Base-by-base conservation (phyloP, 2,797 vertebrate genomes). In the Valencia hispanica region DNA sequence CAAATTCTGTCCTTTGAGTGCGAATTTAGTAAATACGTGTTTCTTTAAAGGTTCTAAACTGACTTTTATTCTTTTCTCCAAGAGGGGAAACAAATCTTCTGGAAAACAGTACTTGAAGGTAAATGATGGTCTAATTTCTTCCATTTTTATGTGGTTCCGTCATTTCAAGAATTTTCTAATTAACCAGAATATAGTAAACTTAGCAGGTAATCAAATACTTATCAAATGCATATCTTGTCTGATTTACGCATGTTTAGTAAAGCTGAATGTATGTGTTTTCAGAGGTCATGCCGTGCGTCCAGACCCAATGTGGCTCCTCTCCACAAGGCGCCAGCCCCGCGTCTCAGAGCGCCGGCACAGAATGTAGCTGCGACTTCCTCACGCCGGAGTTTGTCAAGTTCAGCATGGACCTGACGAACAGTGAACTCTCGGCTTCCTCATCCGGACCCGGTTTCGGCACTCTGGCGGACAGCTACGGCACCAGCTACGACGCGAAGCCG, bases 351-450 rank as follows among this genome's bases (percentile, higher is more conserved):
- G 93, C 96, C 80, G 94, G 94, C 84, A 96, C 94, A 87, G 97
- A 98, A 87, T 97, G 97, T 95, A 96, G 95, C 96, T 97, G 97
- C 93, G 98, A 98, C 92, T 97, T 99, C 95, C 94, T 99, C 91
- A 99, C 97, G 17, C 98, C 98, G 87, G 98, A 99, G 95, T 99
- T 99, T 80, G 98, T 99, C 88, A 99, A 99, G 96, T 99, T 98
- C 95, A 99, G 98, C 96, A 99, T 99, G 98, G 98, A 99, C 93
- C 96, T 99, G 77, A 97, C 98, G 84, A 99, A 99, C 96, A 98
- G 96, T 74, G 98, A 99, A 85, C 94, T 97, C 90, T 96, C 97
- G 17, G 95, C 96, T 84, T 95, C 96, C 86, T 94, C 98, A 75
- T 97, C 97, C 82, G 96, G 96, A 75, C 95, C 93, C 51, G 80